Conservation (phyloP, 1,140 invertebrate species). For the Papilio dardanus region DNA sequence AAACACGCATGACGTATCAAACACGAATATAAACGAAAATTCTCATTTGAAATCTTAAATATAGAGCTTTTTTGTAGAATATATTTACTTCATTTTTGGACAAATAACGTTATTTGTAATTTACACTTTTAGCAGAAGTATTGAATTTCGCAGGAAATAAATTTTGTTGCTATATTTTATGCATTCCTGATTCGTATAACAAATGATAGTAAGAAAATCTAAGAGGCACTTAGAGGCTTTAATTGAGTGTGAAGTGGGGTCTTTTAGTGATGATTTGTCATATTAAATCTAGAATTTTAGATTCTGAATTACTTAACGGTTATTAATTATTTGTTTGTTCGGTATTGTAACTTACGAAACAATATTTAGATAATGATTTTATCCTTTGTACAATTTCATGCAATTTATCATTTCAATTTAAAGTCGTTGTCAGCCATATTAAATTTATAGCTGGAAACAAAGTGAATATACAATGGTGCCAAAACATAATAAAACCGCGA, state of each 20-base stretch:
- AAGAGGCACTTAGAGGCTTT: too few relatives aligned
- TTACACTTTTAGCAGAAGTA: too few relatives aligned
- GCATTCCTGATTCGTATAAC: too few relatives aligned
- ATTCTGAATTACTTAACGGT: too few relatives aligned
- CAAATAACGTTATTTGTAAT: neutral
- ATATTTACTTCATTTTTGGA: neutral
- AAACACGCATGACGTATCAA: neutral
- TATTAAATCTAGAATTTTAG: too few relatives aligned
- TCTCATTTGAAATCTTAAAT: neutral
- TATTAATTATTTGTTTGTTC: too few relatives aligned
- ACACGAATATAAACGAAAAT: neutral
- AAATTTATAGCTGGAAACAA: slow-evolving; percentile 10
- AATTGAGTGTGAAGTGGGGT: too few relatives aligned
- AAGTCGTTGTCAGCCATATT: neutral
- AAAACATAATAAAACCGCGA: slow-evolving; percentile 26
- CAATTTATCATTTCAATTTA: neutral
- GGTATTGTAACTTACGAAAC: neutral
- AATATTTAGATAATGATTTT: neutral
- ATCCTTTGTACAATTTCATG: neutral
- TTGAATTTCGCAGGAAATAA: too few relatives aligned
- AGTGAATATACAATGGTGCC: slow-evolving; percentile 6
- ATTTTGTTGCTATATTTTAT: too few relatives aligned
- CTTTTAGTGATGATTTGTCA: too few relatives aligned
- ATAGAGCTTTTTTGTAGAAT: neutral
- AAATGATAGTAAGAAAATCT: too few relatives aligned